Evolutionary conservation across 1,140 invertebrate species (phyloP).

Genomic region (Lepidostoma basale): DNA sequence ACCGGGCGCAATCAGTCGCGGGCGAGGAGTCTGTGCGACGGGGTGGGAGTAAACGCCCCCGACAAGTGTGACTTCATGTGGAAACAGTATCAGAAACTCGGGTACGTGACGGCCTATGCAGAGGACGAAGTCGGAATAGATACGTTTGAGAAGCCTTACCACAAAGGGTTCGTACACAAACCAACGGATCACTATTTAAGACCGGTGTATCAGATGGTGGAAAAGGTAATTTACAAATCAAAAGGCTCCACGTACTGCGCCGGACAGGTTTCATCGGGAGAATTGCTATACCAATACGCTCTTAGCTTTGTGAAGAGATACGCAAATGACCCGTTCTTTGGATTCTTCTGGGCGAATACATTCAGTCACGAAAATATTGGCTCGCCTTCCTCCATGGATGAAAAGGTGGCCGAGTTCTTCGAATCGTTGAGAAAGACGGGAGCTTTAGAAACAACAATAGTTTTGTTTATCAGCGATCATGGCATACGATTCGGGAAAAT

Average conservation of each 20-base stretch:
- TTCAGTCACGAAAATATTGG: constrained; percentile 72
- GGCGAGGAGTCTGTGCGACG: constrained; percentile 59
- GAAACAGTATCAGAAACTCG: constrained; percentile 54
- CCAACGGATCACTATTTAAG: constrained; percentile 79
- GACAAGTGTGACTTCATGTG: constrained; percentile 51
- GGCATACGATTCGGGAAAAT: constrained; percentile 82
- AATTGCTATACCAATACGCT: constrained; percentile 66
- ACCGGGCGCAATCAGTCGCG: constrained; percentile 66
- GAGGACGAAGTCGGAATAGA: constrained; percentile 55
- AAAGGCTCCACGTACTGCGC: constrained; percentile 59
- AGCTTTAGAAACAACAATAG: constrained; percentile 63
- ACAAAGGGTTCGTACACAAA: constrained; percentile 49
- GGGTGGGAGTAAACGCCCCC: constrained; percentile 51
- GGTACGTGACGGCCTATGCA: constrained; percentile 53
- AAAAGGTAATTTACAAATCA: constrained; percentile 55
- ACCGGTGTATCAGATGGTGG: constrained; percentile 68
- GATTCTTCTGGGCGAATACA: constrained; percentile 74
- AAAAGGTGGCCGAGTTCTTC: constrained; percentile 59
- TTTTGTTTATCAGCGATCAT: constrained; percentile 85
- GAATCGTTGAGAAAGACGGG: constrained; percentile 55
- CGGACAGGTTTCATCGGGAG: constrained; percentile 61
- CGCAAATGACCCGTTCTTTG: constrained; percentile 65
- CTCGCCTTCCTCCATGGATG: constrained; percentile 64
- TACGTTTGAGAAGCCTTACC: constrained; percentile 49
- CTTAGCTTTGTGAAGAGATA: constrained; percentile 68